Base-by-base conservation (phyloP, 2,888 invertebrate species). In the Parnassius orleans region DNA sequence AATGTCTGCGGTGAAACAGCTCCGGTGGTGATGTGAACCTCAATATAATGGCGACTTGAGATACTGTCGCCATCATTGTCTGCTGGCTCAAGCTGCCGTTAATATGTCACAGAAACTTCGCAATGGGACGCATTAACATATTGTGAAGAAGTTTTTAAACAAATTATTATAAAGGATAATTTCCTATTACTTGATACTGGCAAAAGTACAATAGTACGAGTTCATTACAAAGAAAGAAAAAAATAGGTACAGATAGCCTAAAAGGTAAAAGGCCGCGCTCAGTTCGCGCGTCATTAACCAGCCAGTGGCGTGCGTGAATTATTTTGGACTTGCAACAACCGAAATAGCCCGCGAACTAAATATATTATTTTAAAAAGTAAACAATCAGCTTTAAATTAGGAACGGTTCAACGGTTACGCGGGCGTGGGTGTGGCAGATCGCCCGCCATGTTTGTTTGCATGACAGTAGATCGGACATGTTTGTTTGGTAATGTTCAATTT, bases 331-430 rank as follows among this genome's bases (percentile, higher is more conserved):
- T 80, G 77, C 80, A 79, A 73, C 74, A 73, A 80, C 83, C 75
- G 74, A 88, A 79, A 84, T 88, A 87, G 87, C 80, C 71, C 78
- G 80, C 76, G 76, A 75, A 78, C 78, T 66, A 63, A 76, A 80
- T 84, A 82, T 84, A 86, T 82, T 84, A 80, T 77, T 76, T 74
- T 76, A 73, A 75, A 80, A 77, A 79, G 85, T 87, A 90, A 89
- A 90, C 89, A 89, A 66, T 61, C 71, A 65, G 76, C 82, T 88
- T 84, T 86, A 84, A 33, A 86, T 88, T 89, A 88, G 83, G 78
- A 72, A 70, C 81, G 74, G 81, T 77, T 77, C 72, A 78, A 78
- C 76, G 75, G 79, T 79, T 81, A 79, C 81, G 80, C 79, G 79
- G 87, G 87, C 80, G 59, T 46, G 55, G 58, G 66, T 72, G 69